Evolutionary conservation across 2,113 vertebrate genomes (phyloP).

Genomic region (Erinaceus europaeus): DNA sequence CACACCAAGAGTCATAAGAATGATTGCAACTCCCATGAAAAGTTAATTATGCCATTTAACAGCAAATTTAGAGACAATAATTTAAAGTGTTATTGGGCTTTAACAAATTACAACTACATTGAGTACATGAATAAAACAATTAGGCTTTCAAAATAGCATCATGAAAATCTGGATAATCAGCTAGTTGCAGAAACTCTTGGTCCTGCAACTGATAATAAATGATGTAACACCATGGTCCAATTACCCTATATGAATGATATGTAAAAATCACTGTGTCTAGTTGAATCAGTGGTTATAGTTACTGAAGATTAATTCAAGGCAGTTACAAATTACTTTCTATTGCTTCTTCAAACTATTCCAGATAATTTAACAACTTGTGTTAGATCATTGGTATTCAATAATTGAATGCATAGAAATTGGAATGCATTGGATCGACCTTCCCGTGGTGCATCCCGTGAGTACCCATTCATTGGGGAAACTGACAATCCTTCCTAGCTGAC

Average conservation of each 20-base stretch:
- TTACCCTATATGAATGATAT: background rate
- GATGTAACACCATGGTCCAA: background rate
- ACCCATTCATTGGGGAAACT: too few species aligned
- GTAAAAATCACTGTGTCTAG: background rate
- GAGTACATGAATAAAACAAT: background rate
- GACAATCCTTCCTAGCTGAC: too few species aligned
- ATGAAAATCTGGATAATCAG: background rate
- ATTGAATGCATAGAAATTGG: too few species aligned
- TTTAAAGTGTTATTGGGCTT: conserved; percentile 5
- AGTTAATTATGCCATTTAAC: background rate
- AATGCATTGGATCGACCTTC: too few species aligned
- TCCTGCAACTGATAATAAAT: background rate
- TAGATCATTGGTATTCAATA: background rate
- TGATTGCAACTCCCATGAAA: background rate
- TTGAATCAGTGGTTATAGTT: background rate
- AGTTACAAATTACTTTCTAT: background rate
- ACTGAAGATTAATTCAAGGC: background rate
- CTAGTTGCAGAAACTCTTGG: background rate
- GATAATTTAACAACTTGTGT: background rate
- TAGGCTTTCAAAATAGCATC: background rate
- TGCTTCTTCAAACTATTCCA: background rate
- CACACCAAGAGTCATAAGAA: background rate
- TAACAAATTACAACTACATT: background rate
- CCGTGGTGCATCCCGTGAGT: too few species aligned
- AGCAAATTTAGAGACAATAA: background rate